Evolutionary conservation across 2,113 vertebrate genomes (phyloP), one percentile per base, ranked within the genome.

Genomic region (Athene cunicularia): DNA sequence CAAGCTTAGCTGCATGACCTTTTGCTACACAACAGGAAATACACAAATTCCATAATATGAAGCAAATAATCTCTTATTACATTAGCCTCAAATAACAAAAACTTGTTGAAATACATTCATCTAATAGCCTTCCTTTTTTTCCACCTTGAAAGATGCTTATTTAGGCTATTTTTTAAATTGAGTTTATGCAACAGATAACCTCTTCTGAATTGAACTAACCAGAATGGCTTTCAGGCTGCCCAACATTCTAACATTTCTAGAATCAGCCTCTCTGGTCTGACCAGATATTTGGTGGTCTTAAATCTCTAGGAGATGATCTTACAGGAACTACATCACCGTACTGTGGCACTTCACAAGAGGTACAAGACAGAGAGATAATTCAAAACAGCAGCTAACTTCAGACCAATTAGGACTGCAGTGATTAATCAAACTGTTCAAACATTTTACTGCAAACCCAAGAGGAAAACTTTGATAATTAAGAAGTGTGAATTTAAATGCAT

Each of bases 341-440:
- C 35, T 1, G 3, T 52, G 21, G 20, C 71, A 56, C 30, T 75
- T 91, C 0, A 1, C 14, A 15, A 45, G 23, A 91, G 33, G 71
- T 39, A 67, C 12, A 82, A 68, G 53, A 28, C 19, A 56, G 45
- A 47, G 45, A 47, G 8, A 6, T 77, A 79, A 77, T 81, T 79
- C 60, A 67, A 71, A 85, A 70, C 32, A 83, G 18, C 30, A 76
- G 58, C 53, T 68, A 90, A 64, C 53, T 72, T 68, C 28, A 72
- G 77, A 80, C 33, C 2, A 5, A 45, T 75, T 39, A 82, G 37
- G 56, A 45, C 23, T 52, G 27, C 26, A 72, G 35, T 39, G 43
- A 90, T 64, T 95, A 64, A 88, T 58, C 74, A 90, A 87, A 88
- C 24, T 76, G 33, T 62, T 93, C 71, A 93, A 86, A 94, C 37